phyloP scores from a whole-genome alignment of 2,113 vertebrate species.

The Phocoena phocoena region DNA sequence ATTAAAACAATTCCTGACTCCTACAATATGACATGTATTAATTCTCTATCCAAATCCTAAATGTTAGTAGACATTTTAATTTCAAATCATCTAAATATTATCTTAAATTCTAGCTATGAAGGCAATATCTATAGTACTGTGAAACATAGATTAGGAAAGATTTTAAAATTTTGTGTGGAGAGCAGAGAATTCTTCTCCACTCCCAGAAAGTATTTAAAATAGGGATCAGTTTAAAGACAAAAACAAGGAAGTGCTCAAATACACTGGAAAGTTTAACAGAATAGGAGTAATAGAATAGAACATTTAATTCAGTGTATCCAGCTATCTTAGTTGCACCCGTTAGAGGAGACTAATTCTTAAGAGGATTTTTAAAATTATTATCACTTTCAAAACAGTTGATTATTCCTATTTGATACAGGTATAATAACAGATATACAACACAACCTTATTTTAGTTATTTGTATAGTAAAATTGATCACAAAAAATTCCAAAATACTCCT shows the following conservation, averaged over 20 bases:
- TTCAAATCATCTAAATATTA: not conserved
- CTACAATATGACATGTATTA: not conserved
- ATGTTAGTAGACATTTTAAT: not conserved
- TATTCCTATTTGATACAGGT: not conserved
- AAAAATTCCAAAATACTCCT: not conserved
- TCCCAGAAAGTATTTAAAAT: not conserved
- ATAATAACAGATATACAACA: not conserved
- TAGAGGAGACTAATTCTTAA: constrained; percentile 1
- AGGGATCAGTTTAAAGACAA: not conserved
- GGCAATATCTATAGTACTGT: not conserved
- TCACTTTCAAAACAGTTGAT: constrained; percentile 29
- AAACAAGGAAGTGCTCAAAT: not conserved
- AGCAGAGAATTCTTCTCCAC: not conserved
- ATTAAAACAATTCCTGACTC: not conserved
- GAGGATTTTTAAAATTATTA: not conserved
- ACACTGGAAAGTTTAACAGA: not conserved
- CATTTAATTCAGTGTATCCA: not conserved
- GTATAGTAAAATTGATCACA: not conserved
- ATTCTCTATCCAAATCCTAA: not conserved
- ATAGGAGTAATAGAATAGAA: not conserved
- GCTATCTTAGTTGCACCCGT: not conserved
- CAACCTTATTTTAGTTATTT: not conserved
- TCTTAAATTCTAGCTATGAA: not conserved
- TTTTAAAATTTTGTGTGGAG: not conserved
- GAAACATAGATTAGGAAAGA: not conserved